Conservation (phyloP, 1,140 invertebrate genomes). For the Anastrepha ludens region DNA sequence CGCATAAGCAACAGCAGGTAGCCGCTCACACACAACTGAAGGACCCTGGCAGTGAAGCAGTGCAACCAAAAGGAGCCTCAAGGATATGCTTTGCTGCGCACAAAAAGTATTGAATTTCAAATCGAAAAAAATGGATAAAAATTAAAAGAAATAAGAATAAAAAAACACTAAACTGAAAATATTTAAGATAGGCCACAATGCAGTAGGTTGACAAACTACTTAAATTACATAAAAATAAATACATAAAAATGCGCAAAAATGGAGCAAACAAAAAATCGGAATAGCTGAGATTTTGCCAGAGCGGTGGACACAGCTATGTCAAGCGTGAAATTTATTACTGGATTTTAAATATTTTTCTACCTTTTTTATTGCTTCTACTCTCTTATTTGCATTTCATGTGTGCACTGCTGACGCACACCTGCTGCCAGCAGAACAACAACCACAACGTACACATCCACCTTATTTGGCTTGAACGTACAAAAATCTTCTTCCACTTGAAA, state of each 20-base stretch:
- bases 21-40: not conserved
- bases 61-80: not conserved
- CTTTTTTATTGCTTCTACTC: not conserved
- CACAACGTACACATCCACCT: not conserved
- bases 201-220: conserved; percentile 40
- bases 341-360: not conserved
- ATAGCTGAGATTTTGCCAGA: conserved; percentile 17
- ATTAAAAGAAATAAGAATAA: not conserved
- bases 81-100: conserved; percentile 45
- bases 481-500: conserved; percentile 30
- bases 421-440: not conserved
- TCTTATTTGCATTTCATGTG: conserved; percentile 2
- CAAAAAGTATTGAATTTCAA: conserved; percentile 43
- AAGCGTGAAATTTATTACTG: conserved; percentile 5
- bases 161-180: conserved; percentile 1
- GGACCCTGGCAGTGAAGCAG: not conserved
- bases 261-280: not conserved
- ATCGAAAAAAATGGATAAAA: not conserved
- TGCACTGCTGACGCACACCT: conserved; percentile 9
- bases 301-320: not conserved
- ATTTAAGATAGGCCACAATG: not conserved
- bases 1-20: conserved; percentile 9
- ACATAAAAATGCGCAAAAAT: not conserved
- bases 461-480: not conserved
- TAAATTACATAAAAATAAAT: conserved; percentile 44